phyloP scores from a whole-genome alignment of 2,797 vertebrate genomes.

The Peromyscus attwateri region DNA sequence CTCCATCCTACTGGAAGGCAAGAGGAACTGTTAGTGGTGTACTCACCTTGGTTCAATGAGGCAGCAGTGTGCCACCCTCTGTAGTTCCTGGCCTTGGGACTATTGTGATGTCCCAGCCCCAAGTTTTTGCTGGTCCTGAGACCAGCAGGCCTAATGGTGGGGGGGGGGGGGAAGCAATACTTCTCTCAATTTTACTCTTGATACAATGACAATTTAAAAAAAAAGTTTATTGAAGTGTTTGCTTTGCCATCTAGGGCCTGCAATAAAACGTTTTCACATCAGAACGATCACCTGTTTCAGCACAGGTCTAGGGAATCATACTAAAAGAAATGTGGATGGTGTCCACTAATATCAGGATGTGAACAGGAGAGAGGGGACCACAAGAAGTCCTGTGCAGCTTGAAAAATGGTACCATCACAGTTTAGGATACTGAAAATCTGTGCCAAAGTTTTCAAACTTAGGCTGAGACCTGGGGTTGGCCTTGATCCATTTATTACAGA shows the following conservation, averaged over 20 bases:
- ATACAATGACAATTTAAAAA: neutral
- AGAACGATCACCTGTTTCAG: neutral
- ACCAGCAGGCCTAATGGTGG: neutral
- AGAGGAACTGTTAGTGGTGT: neutral
- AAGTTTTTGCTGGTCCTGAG: neutral
- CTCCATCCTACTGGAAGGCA: neutral
- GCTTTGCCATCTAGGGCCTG: neutral
- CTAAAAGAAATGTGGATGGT: neutral
- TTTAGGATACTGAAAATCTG: neutral
- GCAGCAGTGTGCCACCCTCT: neutral
- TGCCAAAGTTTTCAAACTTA: neutral
- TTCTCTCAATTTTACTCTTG: neutral
- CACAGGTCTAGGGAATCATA: neutral
- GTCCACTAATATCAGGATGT: neutral
- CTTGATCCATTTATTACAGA: neutral
- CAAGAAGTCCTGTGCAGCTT: neutral
- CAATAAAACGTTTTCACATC: neutral
- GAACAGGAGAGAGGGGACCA: neutral
- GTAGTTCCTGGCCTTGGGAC: neutral
- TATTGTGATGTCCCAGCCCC: rapidly evolving
- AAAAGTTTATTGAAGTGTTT: neutral
- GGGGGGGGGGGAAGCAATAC: too few relatives aligned
- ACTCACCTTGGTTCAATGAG: neutral
- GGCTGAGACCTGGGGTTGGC: neutral
- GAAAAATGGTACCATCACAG: neutral